phyloP scores from a whole-genome alignment of 2,797 vertebrate species.

The Mus minutoides region DNA sequence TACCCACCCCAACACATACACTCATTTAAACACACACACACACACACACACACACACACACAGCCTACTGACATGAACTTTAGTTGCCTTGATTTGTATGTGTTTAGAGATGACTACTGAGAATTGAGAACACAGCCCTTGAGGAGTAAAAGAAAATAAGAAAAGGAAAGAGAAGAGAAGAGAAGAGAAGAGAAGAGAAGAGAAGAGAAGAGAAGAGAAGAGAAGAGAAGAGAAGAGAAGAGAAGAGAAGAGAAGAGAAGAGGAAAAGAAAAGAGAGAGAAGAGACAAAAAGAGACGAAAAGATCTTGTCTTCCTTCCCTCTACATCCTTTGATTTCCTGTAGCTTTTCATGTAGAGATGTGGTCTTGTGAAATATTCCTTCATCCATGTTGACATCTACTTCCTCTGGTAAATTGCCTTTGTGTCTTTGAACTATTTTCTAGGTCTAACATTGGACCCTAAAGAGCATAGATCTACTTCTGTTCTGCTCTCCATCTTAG shows the following conservation, averaged over 20 bases:
- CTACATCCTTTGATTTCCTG: neutral
- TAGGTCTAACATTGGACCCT: neutral
- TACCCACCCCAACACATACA: neutral
- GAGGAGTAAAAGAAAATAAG: neutral
- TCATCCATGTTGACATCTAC: neutral
- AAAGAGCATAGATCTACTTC: neutral
- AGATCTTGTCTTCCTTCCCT: neutral
- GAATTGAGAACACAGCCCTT: neutral
- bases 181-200: too few species aligned
- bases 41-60: neutral
- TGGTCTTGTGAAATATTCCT: neutral
- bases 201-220: neutral
- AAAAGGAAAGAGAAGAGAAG: neutral
- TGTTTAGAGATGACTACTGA: neutral
- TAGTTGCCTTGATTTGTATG: neutral
- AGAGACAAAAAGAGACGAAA: neutral
- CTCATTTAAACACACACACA: neutral
- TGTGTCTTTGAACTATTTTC: neutral
- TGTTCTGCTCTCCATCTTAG: neutral
- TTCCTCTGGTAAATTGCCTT: neutral
- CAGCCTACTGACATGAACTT: neutral
- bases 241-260: neutral
- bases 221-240: too few species aligned
- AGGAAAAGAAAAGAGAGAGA: too few species aligned
- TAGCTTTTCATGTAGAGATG: neutral